These are phyloP conservation scores for Moxostoma hubbsi DNA, from an alignment of 2,797 vertebrate species.

Conservation along the genomic window DNA sequence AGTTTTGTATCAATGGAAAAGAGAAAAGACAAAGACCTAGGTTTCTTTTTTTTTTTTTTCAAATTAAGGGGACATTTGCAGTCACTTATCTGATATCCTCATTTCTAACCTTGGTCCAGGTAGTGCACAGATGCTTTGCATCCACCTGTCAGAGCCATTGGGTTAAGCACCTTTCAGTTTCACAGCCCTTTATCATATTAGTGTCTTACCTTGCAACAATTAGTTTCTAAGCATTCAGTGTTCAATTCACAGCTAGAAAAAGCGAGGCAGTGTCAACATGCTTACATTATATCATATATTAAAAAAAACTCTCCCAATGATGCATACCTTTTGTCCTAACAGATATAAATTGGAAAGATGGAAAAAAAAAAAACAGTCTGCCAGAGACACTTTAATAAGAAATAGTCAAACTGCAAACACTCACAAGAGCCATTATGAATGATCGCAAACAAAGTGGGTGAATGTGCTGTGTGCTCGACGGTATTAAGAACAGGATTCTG, in stretches of 20 bases:
- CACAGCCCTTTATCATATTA: constrained; percentile 36
- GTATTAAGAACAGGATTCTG: constrained; percentile 19
- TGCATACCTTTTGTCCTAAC: constrained; percentile 26
- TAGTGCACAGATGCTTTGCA: constrained; percentile 23
- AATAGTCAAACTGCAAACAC: constrained; percentile 27
- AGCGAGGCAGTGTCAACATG: constrained; percentile 45
- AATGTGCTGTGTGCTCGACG: neutral
- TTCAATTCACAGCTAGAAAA: constrained; percentile 34
- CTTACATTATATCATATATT: constrained; percentile 16
- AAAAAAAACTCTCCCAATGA: constrained; percentile 3
- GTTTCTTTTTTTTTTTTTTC: neutral
- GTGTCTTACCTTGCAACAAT: constrained; percentile 30
- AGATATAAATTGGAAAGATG: neutral
- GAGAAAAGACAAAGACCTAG: constrained; percentile 7
- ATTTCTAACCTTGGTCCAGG: constrained; percentile 48
- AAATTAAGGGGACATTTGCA: constrained; percentile 7
- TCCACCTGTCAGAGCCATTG: constrained; percentile 22
- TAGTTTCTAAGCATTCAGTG: constrained; percentile 35
- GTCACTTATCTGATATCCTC: constrained; percentile 13
- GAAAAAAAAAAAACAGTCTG: constrained; percentile 1
- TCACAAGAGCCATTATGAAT: neutral
- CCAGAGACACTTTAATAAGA: constrained; percentile 11
- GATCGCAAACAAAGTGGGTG: constrained; percentile 7
- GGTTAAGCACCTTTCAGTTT: constrained; percentile 39
- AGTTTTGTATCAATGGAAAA: constrained; percentile 1